These are phyloP conservation scores for Coboldia fuscipes DNA, from an alignment of 1,140 invertebrate species.

Conservation along the genomic window DNA sequence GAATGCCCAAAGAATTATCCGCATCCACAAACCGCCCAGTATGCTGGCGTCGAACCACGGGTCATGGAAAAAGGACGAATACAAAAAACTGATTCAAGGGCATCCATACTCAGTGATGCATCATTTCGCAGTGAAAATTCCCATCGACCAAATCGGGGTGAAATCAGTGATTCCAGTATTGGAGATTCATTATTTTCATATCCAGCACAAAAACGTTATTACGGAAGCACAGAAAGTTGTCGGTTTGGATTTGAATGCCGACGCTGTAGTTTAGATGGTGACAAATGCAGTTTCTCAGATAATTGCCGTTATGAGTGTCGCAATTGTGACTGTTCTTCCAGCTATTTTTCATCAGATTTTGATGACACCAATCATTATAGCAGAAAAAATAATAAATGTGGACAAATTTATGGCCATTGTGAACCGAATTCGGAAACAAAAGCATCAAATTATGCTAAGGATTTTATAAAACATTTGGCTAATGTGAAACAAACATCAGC, in stretches of 20 bases:
- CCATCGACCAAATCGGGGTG: constrained; percentile 7
- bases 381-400: constrained; percentile 1
- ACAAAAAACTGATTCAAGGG: constrained; percentile 18
- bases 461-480: constrained; percentile 20
- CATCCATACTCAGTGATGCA: constrained; percentile 18
- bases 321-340: constrained; percentile 20
- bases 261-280: constrained; percentile 17
- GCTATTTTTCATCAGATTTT: constrained; percentile 21
- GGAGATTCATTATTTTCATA: constrained; percentile 12
- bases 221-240: constrained; percentile 19
- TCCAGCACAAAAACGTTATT: constrained; percentile 13
- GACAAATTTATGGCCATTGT: background rate
- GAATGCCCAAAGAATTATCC: constrained; percentile 3
- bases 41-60: background rate
- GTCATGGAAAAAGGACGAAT: constrained; percentile 8
- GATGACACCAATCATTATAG: constrained; percentile 12
- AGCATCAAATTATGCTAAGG: constrained; percentile 19
- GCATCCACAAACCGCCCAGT: background rate
- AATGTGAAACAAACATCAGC: constrained; percentile 18
- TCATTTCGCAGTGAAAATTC: constrained; percentile 16
- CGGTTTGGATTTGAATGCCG: constrained; percentile 17
- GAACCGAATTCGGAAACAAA: constrained; percentile 5
- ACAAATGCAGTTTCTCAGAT: constrained; percentile 19
- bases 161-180: constrained; percentile 13
- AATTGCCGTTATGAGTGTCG: constrained; percentile 19